Conservation (phyloP, 2,797 vertebrate species). For the Orestias chungarensis region DNA sequence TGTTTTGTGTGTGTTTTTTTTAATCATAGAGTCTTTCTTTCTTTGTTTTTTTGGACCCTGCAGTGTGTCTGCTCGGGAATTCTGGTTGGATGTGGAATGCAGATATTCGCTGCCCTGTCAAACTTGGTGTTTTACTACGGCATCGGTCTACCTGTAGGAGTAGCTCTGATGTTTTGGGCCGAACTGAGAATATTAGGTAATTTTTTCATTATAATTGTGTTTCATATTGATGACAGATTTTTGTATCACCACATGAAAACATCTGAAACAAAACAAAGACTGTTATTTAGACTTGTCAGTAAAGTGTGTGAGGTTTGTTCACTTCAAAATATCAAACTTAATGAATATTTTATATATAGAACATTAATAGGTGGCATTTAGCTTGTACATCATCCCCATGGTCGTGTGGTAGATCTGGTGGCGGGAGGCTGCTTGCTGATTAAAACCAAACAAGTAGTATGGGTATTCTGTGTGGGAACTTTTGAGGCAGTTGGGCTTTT, state of each 20-base stretch:
- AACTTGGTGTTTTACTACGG: constrained; percentile 87
- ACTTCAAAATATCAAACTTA: not conserved
- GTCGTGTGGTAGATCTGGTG: not conserved
- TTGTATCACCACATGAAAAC: not conserved
- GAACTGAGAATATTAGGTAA: constrained; percentile 86
- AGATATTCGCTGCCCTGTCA: constrained; percentile 88
- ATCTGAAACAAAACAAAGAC: not conserved
- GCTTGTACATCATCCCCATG: not conserved
- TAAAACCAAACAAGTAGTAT: not conserved
- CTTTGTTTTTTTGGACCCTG: constrained; percentile 22
- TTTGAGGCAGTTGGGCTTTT: not conserved
- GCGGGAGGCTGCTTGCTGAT: not conserved
- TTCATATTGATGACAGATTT: not conserved
- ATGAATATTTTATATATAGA: not conserved
- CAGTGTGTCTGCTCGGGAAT: constrained; percentile 89
- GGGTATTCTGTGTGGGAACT: not conserved
- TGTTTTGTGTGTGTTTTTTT: not conserved
- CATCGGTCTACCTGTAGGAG: constrained; percentile 85
- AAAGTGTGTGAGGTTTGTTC: not conserved
- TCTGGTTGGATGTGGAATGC: constrained; percentile 87
- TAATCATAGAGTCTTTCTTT: not conserved
- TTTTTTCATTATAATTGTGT: not conserved
- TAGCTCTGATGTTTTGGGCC: constrained; percentile 86
- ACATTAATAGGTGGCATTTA: not conserved
- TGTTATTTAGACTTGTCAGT: not conserved